These are phyloP conservation scores for Nansenia antarctica DNA, from an alignment of 2,113 vertebrate species.

Conservation along the genomic window DNA sequence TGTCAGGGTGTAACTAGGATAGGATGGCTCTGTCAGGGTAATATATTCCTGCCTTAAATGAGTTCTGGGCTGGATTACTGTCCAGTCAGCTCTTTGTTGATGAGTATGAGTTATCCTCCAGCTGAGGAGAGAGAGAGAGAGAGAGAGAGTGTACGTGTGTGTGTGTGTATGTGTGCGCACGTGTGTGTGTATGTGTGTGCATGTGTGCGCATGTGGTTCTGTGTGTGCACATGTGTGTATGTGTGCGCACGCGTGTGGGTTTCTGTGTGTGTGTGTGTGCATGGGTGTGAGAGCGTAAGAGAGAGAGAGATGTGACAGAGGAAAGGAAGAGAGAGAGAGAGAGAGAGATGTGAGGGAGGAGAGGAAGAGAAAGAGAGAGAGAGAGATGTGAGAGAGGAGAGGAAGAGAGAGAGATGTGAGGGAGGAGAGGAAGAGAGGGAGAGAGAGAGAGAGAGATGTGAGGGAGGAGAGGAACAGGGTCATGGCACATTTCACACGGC, in stretches of 20 bases:
- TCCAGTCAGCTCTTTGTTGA: conserved; percentile 41
- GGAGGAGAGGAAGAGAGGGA: neutral
- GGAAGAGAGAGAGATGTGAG: neutral
- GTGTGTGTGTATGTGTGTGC: no score
- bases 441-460: neutral
- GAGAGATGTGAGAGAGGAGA: no score
- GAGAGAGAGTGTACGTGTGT: neutral
- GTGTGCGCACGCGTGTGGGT: no score
- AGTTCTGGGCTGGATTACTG: conserved; percentile 47
- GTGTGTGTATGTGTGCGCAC: conserved; percentile 7
- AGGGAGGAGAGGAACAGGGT: conserved; percentile 1
- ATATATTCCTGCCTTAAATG: conserved; percentile 32
- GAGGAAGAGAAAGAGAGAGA: neutral
- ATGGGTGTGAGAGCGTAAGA: conserved; percentile 2
- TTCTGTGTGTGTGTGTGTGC: conserved; percentile 5
- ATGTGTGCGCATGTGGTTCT: no score
- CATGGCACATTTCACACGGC: conserved; percentile 38
- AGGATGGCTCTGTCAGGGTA: conserved; percentile 8
- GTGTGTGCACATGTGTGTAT: no score
- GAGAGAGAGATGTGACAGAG: neutral
- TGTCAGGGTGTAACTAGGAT: neutral
- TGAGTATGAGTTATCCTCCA: conserved; percentile 43
- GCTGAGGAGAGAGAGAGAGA: conserved; percentile 8
- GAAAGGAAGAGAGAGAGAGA: neutral
- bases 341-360: neutral